These are phyloP conservation scores for Micropterix aruncella DNA, from an alignment of 2,888 invertebrate species.

Conservation along the genomic window DNA sequence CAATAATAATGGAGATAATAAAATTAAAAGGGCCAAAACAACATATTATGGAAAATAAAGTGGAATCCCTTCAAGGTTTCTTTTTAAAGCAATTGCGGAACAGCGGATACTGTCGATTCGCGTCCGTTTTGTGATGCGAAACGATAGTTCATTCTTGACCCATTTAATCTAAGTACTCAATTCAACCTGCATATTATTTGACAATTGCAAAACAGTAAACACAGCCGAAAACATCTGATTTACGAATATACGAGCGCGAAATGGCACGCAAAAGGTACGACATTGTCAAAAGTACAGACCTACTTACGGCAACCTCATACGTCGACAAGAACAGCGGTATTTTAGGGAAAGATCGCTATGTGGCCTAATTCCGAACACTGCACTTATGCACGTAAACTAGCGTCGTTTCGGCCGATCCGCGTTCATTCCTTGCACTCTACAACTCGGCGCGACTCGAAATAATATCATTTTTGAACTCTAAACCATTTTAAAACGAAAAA, in stretches of 20 bases:
- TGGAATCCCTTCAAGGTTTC: too few species aligned
- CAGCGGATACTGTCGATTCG: too few species aligned
- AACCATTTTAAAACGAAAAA: constrained; percentile 9
- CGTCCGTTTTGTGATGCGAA: too few species aligned
- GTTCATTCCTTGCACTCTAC: background rate
- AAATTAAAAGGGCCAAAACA: too few species aligned
- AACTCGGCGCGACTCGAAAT: background rate
- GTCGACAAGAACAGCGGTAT: constrained; percentile 45
- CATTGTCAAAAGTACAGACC: constrained; percentile 15
- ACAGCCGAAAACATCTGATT: too few species aligned
- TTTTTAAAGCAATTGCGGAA: too few species aligned
- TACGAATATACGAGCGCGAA: too few species aligned
- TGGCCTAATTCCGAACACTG: constrained; percentile 33
- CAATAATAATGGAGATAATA: too few species aligned
- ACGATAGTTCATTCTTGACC: too few species aligned
- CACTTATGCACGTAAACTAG: constrained; percentile 7
- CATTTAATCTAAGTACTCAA: background rate
- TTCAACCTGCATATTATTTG: background rate
- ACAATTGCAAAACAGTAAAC: background rate
- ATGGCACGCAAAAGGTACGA: background rate
- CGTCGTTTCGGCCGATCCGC: background rate
- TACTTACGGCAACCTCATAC: constrained; percentile 40
- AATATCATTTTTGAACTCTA: constrained; percentile 2
- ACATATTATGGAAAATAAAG: too few species aligned
- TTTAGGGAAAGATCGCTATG: constrained; percentile 46